Evolutionary conservation across 2,888 invertebrate genomes (phyloP).

Genomic region (Cataglyphis cursor): DNA sequence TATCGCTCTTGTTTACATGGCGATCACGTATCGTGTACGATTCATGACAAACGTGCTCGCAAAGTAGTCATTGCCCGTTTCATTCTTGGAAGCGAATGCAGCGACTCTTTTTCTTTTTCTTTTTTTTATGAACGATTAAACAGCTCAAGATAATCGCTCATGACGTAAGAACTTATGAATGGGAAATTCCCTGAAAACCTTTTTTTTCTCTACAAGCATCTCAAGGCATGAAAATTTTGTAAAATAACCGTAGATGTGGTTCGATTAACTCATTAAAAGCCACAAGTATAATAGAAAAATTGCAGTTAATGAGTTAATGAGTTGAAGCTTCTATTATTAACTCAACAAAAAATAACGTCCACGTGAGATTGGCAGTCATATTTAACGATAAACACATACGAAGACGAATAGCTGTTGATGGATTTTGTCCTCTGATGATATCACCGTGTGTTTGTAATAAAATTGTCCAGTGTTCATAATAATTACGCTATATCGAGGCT

Average conservation of each 20-base stretch:
- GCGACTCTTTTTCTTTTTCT: not conserved
- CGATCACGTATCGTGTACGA: conserved; percentile 39
- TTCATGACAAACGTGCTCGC: not conserved
- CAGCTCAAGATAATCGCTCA: not conserved
- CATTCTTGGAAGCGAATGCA: not conserved
- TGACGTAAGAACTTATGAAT: conserved; percentile 42
- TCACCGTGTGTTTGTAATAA: not conserved
- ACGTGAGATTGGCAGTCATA: not conserved
- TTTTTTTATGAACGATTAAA: not conserved
- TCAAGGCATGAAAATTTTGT: not conserved
- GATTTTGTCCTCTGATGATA: not conserved
- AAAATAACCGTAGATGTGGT: not conserved
- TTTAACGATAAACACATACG: not conserved
- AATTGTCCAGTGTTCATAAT: not conserved
- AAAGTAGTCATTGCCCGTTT: not conserved
- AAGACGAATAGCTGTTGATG: not conserved
- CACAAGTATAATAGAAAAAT: not conserved
- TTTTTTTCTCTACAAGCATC: not conserved
- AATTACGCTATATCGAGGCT: not conserved
- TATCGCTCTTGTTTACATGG: not conserved
- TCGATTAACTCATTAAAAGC: not conserved
- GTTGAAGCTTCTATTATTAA: not conserved
- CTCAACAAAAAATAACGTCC: not conserved
- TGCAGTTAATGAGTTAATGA: conserved; percentile 20
- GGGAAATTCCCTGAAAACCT: conserved; percentile 38